Percentiles rank a stretch among this genome's conserved stretches.
These are phyloP conservation scores for Dicrurus megarhynchus DNA, from an alignment of 2,113 vertebrate species.

Conservation along the genomic window DNA sequence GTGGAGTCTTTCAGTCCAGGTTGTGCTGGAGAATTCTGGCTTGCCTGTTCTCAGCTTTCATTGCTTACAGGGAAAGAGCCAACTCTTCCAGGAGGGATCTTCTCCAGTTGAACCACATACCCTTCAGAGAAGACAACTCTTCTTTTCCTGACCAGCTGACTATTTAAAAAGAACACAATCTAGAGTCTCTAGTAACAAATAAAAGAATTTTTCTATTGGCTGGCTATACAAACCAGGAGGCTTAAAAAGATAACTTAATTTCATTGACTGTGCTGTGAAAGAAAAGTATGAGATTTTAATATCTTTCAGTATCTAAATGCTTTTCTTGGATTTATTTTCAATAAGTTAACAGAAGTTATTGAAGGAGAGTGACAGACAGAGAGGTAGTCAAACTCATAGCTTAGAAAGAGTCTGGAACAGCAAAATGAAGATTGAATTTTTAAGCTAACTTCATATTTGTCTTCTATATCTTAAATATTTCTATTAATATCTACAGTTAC, in stretches of 20 bases:
- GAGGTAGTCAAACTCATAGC: neutral
- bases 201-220: neutral
- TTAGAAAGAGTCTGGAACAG: neutral
- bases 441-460: neutral
- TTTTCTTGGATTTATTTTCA: neutral
- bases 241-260: neutral
- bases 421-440: neutral
- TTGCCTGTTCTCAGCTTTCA: rapidly evolving
- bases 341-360: neutral
- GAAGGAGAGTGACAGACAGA: neutral
- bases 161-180: neutral
- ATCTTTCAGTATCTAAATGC: neutral
- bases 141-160: neutral
- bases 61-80: neutral
- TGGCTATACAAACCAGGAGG: neutral
- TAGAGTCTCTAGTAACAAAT: neutral
- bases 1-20: neutral
- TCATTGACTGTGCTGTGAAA: neutral
- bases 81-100: neutral
- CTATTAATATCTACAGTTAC: neutral
- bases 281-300: neutral
- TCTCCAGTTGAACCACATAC: neutral
- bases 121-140: neutral
- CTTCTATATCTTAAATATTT: neutral
- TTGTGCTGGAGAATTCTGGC: neutral